Percentiles rank a stretch among this genome's conserved stretches.
Conservation (phyloP, 2,113 vertebrate genomes). For the Menura novaehollandiae region DNA sequence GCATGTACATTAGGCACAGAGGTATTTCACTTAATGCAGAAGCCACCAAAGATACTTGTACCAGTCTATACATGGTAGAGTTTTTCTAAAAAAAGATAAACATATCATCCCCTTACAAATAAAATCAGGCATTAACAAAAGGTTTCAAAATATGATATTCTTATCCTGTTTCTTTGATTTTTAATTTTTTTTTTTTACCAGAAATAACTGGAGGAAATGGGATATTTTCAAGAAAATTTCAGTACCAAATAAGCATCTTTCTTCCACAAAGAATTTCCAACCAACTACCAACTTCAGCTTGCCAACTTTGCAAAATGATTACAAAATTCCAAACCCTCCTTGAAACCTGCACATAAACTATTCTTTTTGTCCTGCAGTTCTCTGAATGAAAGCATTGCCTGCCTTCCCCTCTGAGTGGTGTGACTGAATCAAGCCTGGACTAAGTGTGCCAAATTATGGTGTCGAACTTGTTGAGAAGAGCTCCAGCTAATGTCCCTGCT, state of each 20-base stretch:
- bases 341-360: not conserved
- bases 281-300: not conserved
- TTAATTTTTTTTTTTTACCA: not conserved
- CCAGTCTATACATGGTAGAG: not conserved
- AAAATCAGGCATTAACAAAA: not conserved
- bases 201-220: not conserved
- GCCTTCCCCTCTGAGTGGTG: not conserved
- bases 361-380: not conserved
- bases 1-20: not conserved
- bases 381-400: not conserved
- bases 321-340: not conserved
- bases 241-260: not conserved
- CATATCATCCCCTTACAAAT: not conserved
- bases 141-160: not conserved
- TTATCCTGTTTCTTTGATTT: not conserved
- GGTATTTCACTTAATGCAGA: not conserved
- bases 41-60: not conserved
- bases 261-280: not conserved
- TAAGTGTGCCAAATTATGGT: not conserved
- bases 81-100: not conserved
- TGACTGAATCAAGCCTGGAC: not conserved
- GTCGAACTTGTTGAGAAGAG: not conserved
- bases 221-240: not conserved
- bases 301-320: not conserved
- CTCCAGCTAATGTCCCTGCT: not conserved